Base-by-base conservation (phyloP, 2,797 vertebrate genomes). In the Lophius americanus region DNA sequence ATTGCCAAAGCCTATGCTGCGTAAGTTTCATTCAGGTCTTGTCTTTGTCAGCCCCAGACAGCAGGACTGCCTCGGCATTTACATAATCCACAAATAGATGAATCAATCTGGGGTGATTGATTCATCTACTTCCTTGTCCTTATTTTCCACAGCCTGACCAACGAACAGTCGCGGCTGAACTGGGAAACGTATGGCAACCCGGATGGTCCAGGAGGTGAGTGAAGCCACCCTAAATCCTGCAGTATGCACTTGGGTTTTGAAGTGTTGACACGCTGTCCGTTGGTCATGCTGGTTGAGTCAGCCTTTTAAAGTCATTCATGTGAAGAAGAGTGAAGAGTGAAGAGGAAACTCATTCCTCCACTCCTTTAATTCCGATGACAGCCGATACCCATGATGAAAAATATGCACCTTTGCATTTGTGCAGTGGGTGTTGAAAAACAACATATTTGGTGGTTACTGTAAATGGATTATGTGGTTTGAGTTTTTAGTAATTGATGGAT, bases 1-100 rank as follows among this genome's bases (percentile, higher is more conserved):
- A 99, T 99, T 79, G 95, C 96, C 68, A 99, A 99, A 90, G 98
- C 98, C 58, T 96, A 99, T 73, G 95, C 95, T 77, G 97, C 98
- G 98, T 99, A 93, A 96, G 98, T 87, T n/a, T 38, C 7, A 3
- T 6, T 62, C 32, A 35, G 0, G 2, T 43, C 32, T 59, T 7
- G 3, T 38, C 12, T 57, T 68, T 37, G 14, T 44, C n/a, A 44
- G 46, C 32, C 23, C 23, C 51, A 44, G 11, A 13, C 32, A 44
- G 11, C 23, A 58, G 42, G 11, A 32, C 7, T 7, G 9, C 4
- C 36, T 41, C 7, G 5, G 9, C 4, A 42, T 41, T 12, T 52
- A 23, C 44, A 56, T 32, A 32, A 70, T 55, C 23, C 7, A 23
- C 39, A 10, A 46, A 43, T 9, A 9, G 3, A 51, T 51, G 0